These are phyloP conservation scores for Drosophila histrio DNA, from an alignment of 2,888 invertebrate species.

Conservation along the genomic window DNA sequence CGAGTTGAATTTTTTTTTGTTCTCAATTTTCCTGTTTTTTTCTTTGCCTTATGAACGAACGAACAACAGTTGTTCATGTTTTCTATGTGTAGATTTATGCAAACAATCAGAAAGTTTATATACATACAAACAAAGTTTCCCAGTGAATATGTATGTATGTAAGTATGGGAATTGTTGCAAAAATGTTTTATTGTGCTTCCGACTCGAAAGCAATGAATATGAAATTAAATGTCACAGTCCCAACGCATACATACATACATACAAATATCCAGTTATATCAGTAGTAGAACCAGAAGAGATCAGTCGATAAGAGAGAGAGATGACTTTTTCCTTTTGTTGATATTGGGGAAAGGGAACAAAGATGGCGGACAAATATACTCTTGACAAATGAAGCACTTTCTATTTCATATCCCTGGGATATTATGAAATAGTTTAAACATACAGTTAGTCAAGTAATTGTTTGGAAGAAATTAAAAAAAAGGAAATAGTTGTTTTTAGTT, in stretches of 20 bases:
- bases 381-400: not conserved
- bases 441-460: too few relatives aligned
- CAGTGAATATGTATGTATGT: not conserved
- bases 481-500: too few relatives aligned
- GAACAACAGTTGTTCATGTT: slow-evolving; percentile 13
- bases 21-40: slow-evolving; percentile 38
- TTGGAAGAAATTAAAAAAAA: too few relatives aligned
- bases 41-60: slow-evolving; percentile 41
- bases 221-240: slow-evolving; percentile 16
- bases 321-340: not conserved
- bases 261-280: not conserved
- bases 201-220: not conserved
- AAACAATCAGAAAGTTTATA: slow-evolving; percentile 11
- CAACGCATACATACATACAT: not conserved
- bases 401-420: too few relatives aligned
- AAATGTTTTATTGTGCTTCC: not conserved
- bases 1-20: slow-evolving; percentile 17
- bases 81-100: slow-evolving; percentile 4
- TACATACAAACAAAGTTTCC: slow-evolving; percentile 5
- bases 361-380: not conserved
- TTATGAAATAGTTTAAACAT: too few relatives aligned
- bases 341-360: slow-evolving; percentile 9
- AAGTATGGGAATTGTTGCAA: slow-evolving; percentile 8
- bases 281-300: slow-evolving; percentile 16
- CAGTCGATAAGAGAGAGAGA: not conserved